phyloP scores from a whole-genome alignment of 2,113 vertebrate species.

The Brienomyrus brachyistius region DNA sequence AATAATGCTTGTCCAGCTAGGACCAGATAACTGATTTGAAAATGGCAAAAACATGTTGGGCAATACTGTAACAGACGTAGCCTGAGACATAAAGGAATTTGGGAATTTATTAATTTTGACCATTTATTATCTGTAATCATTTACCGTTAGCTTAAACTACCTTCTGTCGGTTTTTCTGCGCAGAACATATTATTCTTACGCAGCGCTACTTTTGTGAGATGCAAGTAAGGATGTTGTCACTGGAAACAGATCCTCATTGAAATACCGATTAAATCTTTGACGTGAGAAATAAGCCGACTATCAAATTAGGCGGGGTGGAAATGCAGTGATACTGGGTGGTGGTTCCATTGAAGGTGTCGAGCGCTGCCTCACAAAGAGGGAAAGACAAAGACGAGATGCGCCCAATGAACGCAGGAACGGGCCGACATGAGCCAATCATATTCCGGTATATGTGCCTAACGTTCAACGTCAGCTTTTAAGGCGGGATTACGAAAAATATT shows the following conservation, averaged over 20 bases:
- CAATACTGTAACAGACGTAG: neutral
- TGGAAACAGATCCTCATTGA: neutral
- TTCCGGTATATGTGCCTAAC: neutral
- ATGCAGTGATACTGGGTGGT: neutral
- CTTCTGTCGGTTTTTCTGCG: neutral
- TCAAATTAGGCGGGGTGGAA: neutral
- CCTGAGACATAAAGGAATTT: neutral
- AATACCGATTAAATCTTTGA: neutral
- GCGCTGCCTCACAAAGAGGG: neutral
- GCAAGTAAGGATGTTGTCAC: neutral
- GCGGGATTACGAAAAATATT: neutral
- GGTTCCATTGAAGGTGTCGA: neutral
- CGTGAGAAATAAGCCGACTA: neutral
- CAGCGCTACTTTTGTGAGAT: neutral
- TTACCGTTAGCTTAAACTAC: neutral
- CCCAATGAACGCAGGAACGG: conserved; percentile 5
- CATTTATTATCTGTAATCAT: neutral
- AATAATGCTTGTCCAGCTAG: neutral
- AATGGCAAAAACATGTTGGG: neutral
- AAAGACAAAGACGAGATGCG: neutral
- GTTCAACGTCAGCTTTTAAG: neutral
- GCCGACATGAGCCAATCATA: neutral
- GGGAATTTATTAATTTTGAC: neutral
- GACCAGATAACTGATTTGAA: neutral
- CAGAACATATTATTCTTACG: neutral